These are phyloP conservation scores for Hypomesus transpacificus DNA, from an alignment of 2,113 vertebrate species.

Conservation along the genomic window DNA sequence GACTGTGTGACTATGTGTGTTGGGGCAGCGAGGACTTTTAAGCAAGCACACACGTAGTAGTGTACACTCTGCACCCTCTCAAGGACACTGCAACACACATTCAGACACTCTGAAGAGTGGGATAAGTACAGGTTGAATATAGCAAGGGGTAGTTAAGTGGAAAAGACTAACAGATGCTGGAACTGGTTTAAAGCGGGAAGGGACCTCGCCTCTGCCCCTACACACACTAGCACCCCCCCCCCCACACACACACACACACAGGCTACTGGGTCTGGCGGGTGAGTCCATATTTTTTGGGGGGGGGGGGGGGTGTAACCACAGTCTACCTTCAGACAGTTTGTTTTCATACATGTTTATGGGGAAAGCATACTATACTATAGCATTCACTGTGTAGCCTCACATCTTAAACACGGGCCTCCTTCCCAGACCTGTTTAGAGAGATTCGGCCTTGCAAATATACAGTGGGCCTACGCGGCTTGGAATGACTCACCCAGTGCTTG, in stretches of 20 bases:
- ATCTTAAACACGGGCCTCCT: no score
- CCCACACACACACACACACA: neutral
- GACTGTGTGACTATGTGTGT: neutral
- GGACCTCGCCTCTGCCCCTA: conserved; percentile 48
- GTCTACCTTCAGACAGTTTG: no score
- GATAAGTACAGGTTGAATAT: conserved; percentile 74
- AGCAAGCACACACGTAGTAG: no score
- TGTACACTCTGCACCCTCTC: conserved; percentile 21
- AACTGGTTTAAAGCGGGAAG: conserved; percentile 62
- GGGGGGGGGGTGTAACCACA: no score
- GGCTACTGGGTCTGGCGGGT: neutral
- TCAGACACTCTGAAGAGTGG: conserved; percentile 54
- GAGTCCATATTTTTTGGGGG: neutral
- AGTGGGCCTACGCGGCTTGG: neutral
- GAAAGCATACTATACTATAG: no score
- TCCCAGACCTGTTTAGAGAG: no score
- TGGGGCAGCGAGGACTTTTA: no score
- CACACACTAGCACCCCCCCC: conserved; percentile 36
- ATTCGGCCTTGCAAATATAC: neutral
- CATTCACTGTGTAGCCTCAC: no score
- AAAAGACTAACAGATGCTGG: conserved; percentile 73
- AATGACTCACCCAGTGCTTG: neutral
- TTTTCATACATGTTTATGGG: no score
- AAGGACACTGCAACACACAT: conserved; percentile 59
- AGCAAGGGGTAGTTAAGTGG: conserved; percentile 72